Evolutionary conservation across 2,888 invertebrate genomes (phyloP), one percentile per base, ranked within the genome.

Genomic region (Linnaemya vulpina): DNA sequence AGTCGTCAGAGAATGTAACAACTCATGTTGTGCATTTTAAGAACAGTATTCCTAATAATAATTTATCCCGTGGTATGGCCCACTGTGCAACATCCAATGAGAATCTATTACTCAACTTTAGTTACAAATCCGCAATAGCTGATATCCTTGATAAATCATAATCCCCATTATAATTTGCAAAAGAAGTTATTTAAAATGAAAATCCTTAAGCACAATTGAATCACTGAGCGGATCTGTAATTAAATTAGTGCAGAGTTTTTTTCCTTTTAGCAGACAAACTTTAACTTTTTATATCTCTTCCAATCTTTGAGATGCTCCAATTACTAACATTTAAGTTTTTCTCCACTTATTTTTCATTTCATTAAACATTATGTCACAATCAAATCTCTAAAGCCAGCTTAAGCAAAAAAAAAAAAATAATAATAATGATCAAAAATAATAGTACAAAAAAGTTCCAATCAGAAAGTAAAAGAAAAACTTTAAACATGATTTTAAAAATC

Each of bases 401-500:
- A 58, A 62, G 62, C 60, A 25, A 20, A 43, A 49, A 22, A 40
- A n/a, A 38, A 70, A 15, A 71, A 25, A 5, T 3, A 30, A 30
- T 30, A 30, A 30, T 3, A 30, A 30, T 30, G 5, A 30, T 5
- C 3, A 30, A 30, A 30, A 30, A 30, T n/a, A n/a, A n/a, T n/a
- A 30, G 30, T 5, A 30, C 5, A 30, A 3, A 30, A 3, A 30
- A 30, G 30, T 0, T 9, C 7, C 4, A 3, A 49, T 43, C 55
- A 17, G 10, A 43, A 46, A 60, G 20, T 3, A 60, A 49, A 65
- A 63, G 15, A 15, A 55, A 55, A 30, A 25, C 15, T 1, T 20
- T 5, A 15, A 73, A 73, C 38, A 58, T 73, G 71, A 65, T 73
- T 70, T 79, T 49, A 51, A 25, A 70, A 82, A 82, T 76, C 82